Percentiles rank a stretch among this genome's conserved stretches.
These are phyloP conservation scores for Mus spicilegus DNA, from an alignment of 2,113 vertebrate genomes.

Conservation along the genomic window DNA sequence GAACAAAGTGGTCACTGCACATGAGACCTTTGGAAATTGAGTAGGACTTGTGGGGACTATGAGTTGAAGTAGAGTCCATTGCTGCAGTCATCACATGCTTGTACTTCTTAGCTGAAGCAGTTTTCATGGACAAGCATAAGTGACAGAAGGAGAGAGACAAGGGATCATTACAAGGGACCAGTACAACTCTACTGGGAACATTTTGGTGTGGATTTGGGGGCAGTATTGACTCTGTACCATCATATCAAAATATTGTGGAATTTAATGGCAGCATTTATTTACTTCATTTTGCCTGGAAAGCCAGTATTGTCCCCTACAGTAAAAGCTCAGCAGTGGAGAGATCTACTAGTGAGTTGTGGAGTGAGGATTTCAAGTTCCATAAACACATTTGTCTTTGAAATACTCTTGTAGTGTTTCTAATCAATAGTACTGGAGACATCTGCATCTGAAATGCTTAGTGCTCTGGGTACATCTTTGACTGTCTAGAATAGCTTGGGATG, in stretches of 20 bases:
- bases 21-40: not conserved
- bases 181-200: not conserved
- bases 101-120: not conserved
- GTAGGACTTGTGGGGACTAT: not conserved
- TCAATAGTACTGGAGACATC: not conserved
- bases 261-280: not conserved
- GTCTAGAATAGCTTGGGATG: not conserved
- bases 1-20: not conserved
- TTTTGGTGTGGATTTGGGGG: not conserved
- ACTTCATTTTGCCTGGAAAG: conserved; percentile 44
- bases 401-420: not conserved
- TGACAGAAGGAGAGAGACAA: not conserved
- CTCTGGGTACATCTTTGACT: not conserved
- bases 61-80: not conserved
- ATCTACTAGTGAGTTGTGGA: not conserved
- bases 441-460: not conserved
- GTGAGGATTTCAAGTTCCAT: not conserved
- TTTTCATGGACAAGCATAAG: not conserved
- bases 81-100: not conserved
- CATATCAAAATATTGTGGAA: not conserved
- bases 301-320: not conserved
- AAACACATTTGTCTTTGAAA: not conserved
- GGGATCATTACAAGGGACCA: too few species aligned
- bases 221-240: not conserved
- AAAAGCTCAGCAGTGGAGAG: not conserved